Conservation (phyloP, 2,113 vertebrate genomes). For the Eidolon helvum region DNA sequence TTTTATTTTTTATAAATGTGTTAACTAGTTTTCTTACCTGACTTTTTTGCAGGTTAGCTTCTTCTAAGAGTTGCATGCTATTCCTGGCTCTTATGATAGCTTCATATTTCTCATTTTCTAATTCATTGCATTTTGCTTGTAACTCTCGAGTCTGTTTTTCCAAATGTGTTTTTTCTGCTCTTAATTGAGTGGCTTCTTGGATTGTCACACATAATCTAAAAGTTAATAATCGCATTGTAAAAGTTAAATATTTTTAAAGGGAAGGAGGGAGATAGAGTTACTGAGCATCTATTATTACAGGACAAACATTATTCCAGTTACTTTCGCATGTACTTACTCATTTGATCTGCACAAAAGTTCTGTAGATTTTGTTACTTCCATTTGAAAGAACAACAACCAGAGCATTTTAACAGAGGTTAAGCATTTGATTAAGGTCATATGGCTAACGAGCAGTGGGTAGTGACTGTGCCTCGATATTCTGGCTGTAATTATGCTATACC, state of each 20-base stretch:
- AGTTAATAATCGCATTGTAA: conserved; percentile 34
- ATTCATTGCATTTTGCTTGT: conserved; percentile 81
- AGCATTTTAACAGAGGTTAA: not conserved
- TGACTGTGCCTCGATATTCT: not conserved
- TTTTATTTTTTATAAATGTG: not conserved
- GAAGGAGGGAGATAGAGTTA: not conserved
- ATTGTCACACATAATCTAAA: conserved; percentile 81
- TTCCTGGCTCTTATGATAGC: conserved; percentile 88
- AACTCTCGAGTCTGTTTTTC: conserved; percentile 89
- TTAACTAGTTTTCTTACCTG: conserved; percentile 84
- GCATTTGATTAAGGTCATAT: not conserved
- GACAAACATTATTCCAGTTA: not conserved
- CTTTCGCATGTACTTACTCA: not conserved
- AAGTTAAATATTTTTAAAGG: conserved; percentile 31
- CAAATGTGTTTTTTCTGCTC: conserved; percentile 85
- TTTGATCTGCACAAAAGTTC: not conserved
- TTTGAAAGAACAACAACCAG: not conserved
- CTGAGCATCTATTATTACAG: not conserved
- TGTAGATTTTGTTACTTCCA: not conserved
- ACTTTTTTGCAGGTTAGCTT: conserved; percentile 91
- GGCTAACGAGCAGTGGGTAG: not conserved
- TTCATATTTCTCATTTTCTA: conserved; percentile 90
- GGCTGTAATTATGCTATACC: not conserved
- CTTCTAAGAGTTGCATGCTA: conserved; percentile 91
- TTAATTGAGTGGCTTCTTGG: conserved; percentile 86